Conservation (phyloP, 2,113 vertebrate species). For the Puffinus mauretanicus region DNA sequence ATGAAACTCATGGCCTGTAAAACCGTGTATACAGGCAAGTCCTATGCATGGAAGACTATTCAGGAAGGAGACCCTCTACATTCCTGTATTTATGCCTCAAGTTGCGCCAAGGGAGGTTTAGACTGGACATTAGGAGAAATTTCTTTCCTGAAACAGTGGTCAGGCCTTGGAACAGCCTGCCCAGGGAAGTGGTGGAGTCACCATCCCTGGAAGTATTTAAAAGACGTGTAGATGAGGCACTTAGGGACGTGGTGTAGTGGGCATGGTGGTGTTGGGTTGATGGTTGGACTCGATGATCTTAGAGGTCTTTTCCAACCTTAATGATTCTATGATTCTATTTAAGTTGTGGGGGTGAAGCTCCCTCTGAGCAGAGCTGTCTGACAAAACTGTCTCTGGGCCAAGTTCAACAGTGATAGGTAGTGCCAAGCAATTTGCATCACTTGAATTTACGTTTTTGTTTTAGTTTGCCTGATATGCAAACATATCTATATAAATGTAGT, state of each 20-base stretch:
- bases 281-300: too few relatives aligned
- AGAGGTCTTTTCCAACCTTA: too few relatives aligned
- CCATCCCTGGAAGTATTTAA: too few relatives aligned
- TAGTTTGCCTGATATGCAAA: neutral
- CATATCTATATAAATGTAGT: neutral
- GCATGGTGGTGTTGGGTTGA: too few relatives aligned
- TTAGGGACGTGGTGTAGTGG: too few relatives aligned
- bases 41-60: neutral
- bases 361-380: neutral
- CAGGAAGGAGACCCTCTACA: neutral
- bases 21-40: neutral
- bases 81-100: too few relatives aligned
- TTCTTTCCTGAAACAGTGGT: too few relatives aligned
- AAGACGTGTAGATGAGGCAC: too few relatives aligned
- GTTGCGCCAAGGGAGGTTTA: too few relatives aligned
- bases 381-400: neutral
- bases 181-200: too few relatives aligned
- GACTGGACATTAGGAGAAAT: too few relatives aligned
- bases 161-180: too few relatives aligned
- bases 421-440: neutral
- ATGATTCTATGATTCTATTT: neutral
- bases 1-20: neutral
- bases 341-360: neutral
- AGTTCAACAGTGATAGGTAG: neutral
- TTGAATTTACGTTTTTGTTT: neutral